These are phyloP conservation scores for Glossophaga mutica DNA, from an alignment of 2,797 vertebrate genomes.

Conservation along the genomic window DNA sequence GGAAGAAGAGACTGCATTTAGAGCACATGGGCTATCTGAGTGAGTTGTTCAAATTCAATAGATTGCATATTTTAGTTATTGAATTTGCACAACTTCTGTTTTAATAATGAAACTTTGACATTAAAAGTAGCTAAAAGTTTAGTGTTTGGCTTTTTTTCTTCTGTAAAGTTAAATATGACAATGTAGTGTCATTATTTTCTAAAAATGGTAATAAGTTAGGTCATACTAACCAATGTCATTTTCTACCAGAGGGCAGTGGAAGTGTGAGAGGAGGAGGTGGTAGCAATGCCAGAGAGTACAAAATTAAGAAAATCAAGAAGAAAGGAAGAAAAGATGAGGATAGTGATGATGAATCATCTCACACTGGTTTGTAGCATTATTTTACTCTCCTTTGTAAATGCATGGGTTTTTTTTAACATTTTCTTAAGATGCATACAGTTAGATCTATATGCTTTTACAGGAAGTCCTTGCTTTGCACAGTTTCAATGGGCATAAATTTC, in stretches of 20 bases:
- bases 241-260: constrained; percentile 90
- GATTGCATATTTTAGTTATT: not conserved
- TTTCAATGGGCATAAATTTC: not conserved
- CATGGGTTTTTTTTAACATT: not conserved
- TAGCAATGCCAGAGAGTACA: constrained; percentile 93
- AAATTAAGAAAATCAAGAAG: constrained; percentile 93
- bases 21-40: not conserved
- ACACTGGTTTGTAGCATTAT: constrained; percentile 72
- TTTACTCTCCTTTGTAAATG: not conserved
- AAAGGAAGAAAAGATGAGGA: constrained; percentile 93
- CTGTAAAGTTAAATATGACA: not conserved
- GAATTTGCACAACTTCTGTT: not conserved
- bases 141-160: constrained; percentile 28
- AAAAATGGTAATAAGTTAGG: not conserved
- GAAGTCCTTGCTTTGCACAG: not conserved
- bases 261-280: constrained; percentile 88
- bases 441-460: not conserved
- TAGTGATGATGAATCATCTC: constrained; percentile 89
- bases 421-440: not conserved
- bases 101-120: not conserved
- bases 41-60: not conserved
- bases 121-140: constrained; percentile 7
- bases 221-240: constrained; percentile 63
- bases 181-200: not conserved
- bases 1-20: not conserved